Base-by-base conservation (phyloP, 2,888 invertebrate genomes). In the Thecophora atra region DNA sequence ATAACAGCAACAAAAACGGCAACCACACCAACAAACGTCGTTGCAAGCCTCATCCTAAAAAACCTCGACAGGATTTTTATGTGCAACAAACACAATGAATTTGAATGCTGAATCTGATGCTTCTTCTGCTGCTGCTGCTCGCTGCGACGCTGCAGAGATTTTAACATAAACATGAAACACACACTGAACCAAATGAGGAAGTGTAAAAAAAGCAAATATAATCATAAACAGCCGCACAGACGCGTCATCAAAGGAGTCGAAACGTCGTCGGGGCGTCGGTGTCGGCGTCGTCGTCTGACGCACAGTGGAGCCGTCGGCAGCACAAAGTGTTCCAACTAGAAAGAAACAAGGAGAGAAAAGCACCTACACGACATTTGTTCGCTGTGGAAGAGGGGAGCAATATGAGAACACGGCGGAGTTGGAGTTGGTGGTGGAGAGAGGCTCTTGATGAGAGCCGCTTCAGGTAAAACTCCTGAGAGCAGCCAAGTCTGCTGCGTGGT, bases 31-130 rank as follows among this genome's bases (percentile, higher is more conserved):
- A 44, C 24, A 17, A 52, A 47, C 64, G 24, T 47, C 47, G 42
- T 47, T 42, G 37, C 42, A 44, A 51, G 21, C n/a, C 63, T 37
- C 62, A 37, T 54, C 54, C 21, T 54, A 5, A 11, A 54, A 37
- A 26, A 58, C 28, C 58, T 58, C 28, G 28, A 24, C 26, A 17
- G 28, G 28, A 58, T 28, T 58, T n/a, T 28, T 56, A 13, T 28
- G 28, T 28, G 58, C 5, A 24, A 58, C 8, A 21, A 54, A 66
- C 28, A 67, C 67, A 56, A 58, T 58, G 68, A 69, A 60, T 69
- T 69, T 62, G 52, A 70, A 70, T 70, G 62, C n/a, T 30, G 52
- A 17, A 5, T 7, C 15, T 21, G 37, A n/a, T 63, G 44, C 28
- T n/a, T 13, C 8, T 63, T 11, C 47, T 47, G 47, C 47, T 47